Evolutionary conservation across 1,140 invertebrate genomes (phyloP), one percentile per base, ranked within the genome.

Genomic region (Campodea augens): DNA sequence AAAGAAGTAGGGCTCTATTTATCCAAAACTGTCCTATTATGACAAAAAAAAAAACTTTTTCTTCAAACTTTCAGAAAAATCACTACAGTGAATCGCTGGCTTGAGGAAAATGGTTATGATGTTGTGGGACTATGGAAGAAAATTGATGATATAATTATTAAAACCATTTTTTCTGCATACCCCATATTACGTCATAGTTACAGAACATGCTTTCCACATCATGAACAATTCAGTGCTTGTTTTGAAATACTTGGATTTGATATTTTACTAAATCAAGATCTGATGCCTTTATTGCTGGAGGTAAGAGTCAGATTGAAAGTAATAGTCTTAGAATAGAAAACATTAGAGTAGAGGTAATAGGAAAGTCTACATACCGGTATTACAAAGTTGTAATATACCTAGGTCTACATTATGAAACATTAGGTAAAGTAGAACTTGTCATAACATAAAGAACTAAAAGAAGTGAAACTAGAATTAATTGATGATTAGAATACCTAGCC

Each of bases 231-330:
- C 4, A 78, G 81, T 53, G 84, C 83, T 2, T 92, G 86, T 58
- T 91, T 90, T 60, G 86, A 91, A 65, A 71, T 92, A 25, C 64
- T 92, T 1, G 86, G 86, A 20, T 84, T 90, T 49, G 86, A 92
- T 57, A 78, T 92, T 47, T 61, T 92, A 20, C 64, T 92, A 19
- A 85, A 90, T 58, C 74, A 76, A 59, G 81, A 80, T 53, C 59
- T 89, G n/a, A 81, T 82, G 55, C 85, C 87, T 1, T 81, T 74
- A 51, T 70, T 92, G 25, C 64, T 92, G 39, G 87, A 91, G 65
- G 85, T 86, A 60, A 56, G 46, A 5, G 3, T 5, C 25, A 25
- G 25, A n/a, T n/a, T n/a, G n/a, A n/a, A n/a, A n/a, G n/a, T n/a
- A n/a, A n/a, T n/a, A n/a, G n/a, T n/a, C n/a, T n/a, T n/a, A n/a